These are phyloP conservation scores for Amphibalanus amphitrite DNA, from an alignment of 1,140 invertebrate genomes.

Conservation along the genomic window DNA sequence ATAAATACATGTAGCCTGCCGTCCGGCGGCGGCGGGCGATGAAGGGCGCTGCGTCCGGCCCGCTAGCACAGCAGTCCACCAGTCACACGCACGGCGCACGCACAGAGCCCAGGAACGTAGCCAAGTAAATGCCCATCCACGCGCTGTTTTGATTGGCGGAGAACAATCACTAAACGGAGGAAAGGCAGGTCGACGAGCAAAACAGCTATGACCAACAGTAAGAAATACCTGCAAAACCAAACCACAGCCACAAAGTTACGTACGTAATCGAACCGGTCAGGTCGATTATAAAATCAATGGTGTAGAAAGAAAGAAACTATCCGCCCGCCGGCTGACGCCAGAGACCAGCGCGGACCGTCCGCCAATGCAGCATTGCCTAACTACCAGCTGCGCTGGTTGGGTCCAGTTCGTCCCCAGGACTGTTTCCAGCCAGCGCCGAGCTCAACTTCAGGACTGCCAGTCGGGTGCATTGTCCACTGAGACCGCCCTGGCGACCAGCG, in stretches of 20 bases:
- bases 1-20: neutral
- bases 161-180: neutral
- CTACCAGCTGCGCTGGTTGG: too few relatives aligned
- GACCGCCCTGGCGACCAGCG: too few relatives aligned
- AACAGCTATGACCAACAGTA: neutral
- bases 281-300: neutral
- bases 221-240: slow-evolving; percentile 1
- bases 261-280: neutral
- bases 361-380: too few relatives aligned
- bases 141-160: neutral
- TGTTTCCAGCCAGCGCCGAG: too few relatives aligned
- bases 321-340: too few relatives aligned
- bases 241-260: neutral
- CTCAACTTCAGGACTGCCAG: too few relatives aligned
- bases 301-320: neutral
- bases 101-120: neutral
- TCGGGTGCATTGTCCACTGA: too few relatives aligned
- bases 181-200: neutral
- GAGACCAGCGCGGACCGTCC: too few relatives aligned
- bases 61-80: neutral
- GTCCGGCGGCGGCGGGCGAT: too few relatives aligned
- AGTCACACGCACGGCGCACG: neutral
- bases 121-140: neutral
- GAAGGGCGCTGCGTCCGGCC: too few relatives aligned
- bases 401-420: too few relatives aligned